Percentiles rank a stretch among this genome's conserved stretches.
These are phyloP conservation scores for Spisula subtruncata DNA, from an alignment of 2,888 invertebrate genomes.

Conservation along the genomic window DNA sequence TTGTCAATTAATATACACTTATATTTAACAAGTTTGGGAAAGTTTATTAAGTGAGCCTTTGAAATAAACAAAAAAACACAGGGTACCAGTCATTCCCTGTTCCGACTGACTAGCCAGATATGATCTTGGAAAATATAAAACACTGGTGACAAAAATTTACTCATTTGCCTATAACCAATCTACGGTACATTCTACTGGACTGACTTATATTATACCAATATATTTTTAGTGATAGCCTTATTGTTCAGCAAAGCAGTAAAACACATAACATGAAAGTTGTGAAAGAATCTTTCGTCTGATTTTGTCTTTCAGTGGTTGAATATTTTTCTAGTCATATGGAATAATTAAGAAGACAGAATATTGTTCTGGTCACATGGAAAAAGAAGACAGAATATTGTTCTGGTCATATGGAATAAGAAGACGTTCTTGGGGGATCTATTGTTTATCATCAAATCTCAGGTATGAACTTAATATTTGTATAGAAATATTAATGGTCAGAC, in stretches of 20 bases:
- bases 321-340: neutral
- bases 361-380: neutral
- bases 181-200: neutral
- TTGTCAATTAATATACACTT: too few relatives aligned
- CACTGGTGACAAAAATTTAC: too few relatives aligned
- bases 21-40: too few relatives aligned
- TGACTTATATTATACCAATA: too few relatives aligned
- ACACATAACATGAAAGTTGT: neutral
- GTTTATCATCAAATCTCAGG: neutral
- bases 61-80: too few relatives aligned
- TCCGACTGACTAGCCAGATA: too few relatives aligned
- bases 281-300: neutral
- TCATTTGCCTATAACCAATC: too few relatives aligned
- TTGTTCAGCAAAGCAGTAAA: neutral
- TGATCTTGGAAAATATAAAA: too few relatives aligned
- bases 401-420: neutral
- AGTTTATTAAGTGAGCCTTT: too few relatives aligned
- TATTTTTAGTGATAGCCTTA: too few relatives aligned
- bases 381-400: neutral
- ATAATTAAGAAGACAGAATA: neutral
- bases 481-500: too few relatives aligned
- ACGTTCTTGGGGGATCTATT: neutral
- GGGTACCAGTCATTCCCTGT: too few relatives aligned
- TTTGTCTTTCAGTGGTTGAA: neutral
- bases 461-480: neutral